phyloP scores from a whole-genome alignment of 2,888 invertebrate genomes.

The Lasioglossum leucozonium region DNA sequence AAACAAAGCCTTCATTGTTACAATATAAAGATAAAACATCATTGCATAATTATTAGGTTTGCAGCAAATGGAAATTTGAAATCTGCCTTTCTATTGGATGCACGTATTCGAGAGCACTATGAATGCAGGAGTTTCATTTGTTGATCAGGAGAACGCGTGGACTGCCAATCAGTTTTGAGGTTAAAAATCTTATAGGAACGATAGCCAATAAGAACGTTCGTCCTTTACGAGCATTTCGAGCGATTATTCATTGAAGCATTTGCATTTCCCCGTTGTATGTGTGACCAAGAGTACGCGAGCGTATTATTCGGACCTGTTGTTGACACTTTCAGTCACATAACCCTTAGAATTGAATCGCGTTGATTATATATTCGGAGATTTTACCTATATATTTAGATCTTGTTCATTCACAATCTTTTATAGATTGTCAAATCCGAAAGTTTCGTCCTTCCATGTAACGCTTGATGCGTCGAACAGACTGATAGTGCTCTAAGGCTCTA shows the following conservation, averaged over 20 bases:
- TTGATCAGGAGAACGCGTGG: constrained; percentile 2
- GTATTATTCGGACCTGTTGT: constrained; percentile 44
- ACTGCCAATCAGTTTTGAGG: constrained; percentile 45
- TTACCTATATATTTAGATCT: not conserved
- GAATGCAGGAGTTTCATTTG: constrained; percentile 25
- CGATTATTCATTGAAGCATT: constrained; percentile 46
- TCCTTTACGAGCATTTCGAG: constrained; percentile 21
- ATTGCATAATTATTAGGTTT: not conserved
- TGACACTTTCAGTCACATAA: constrained; percentile 60
- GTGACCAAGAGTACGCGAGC: constrained; percentile 24
- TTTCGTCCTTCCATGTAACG: constrained; percentile 13
- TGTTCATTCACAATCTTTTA: not conserved
- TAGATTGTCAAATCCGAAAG: not conserved
- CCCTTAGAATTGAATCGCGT: constrained; percentile 23
- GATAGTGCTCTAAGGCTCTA: constrained; percentile 36
- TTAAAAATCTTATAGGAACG: constrained; percentile 33
- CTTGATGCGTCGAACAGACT: constrained; percentile 27
- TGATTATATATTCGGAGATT: constrained; percentile 5
- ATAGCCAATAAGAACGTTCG: constrained; percentile 47
- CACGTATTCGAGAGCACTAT: not conserved
- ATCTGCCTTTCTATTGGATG: constrained; percentile 39
- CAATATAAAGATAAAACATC: constrained; percentile 8
- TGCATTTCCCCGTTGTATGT: constrained; percentile 33
- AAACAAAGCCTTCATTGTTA: constrained; percentile 1
- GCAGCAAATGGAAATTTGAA: not conserved